Evolutionary conservation across 30 jellyfish, hydroid and myxozoan species (phyloP), one percentile per base, ranked within the genome.

Genomic region (Clytia hemisphaerica): DNA sequence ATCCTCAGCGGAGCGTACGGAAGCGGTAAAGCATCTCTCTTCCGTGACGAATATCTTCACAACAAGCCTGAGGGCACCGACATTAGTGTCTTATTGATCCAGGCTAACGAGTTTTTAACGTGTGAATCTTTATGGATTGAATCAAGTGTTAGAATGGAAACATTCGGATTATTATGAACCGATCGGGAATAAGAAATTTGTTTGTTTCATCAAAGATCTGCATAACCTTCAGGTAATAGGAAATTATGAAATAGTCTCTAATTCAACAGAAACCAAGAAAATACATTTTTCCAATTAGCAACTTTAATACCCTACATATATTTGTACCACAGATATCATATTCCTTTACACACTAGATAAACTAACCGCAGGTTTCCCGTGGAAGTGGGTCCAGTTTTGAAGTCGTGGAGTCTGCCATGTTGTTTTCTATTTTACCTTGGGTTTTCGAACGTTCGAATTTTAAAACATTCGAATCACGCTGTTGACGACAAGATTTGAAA

Each of bases 81-180:
- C 25, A 76, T 83, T 19, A 75, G 57, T 42, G 60, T 84, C 5
- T 29, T 83, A 51, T 73, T 69, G 45, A 75, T 83, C 65, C 73
- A 61, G 37, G 84, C 90, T 27, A 83, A 83, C 65, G 67, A 75
- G 59, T 74, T 75, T 46, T 63, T 66, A 7, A 83, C 90, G 0
- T 59, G 84, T 4, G 24, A 45, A 33, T 57, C 84, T 1, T 62
- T 83, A 38, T 83, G 89, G 90, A 44, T 51, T 83, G 75, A 73
- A 83, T 55, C 80, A 74, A 36, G 62, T 53, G 45, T 73, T 83
- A 3, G 90, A 83, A 76, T 83, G 94, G 94, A 83, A 83, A 37
- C 90, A 83, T 57, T 71, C 94, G 4, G 45, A 46, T 22, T 58
- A 71, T 19, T 83, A 64, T 47, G 87, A 71, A 38, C 94, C 94